Evolutionary conservation across 2,113 vertebrate species (phyloP), one percentile per base, ranked within the genome.

Genomic region (Cacatua alba): DNA sequence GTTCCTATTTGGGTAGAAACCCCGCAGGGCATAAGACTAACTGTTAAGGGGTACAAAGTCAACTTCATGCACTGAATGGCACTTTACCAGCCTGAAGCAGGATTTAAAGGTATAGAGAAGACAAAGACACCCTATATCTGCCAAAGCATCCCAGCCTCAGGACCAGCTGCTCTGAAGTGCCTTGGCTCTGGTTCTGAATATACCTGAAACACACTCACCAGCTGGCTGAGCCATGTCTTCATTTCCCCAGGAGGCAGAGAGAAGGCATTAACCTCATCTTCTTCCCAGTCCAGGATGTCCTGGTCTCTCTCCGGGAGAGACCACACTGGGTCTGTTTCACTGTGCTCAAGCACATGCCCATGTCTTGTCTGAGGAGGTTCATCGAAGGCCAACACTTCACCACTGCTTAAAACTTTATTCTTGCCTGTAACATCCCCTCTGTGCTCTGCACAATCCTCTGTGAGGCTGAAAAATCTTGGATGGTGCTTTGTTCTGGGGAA

Each of bases 291-390:
- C 3, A 2, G 55, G 31, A 8, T 13, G 13, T 3, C 17, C 1
- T 13, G 53, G 29, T 49, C 16, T 37, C 31, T 49, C 37, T 33
- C 26, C 43, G 55, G 21, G 0, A 41, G 62, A 57, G 28, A 59
- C 31, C 4, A 3, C 25, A 6, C 31, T 16, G 51, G 41, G 18
- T 57, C 37, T 20, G 11, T 48, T 63, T 51, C 1, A 0, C 39
- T 11, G 2, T 15, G n/a, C 21, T 78, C 3, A 0, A 64, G 48
- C 29, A 28, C 1, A 0, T 14, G 59, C 20, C 41, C 7, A 1
- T 14, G 41, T 21, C 84, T 52, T 52, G 31, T 16, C 37, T 33
- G 88, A 44, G 55, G 39, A 53, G 9, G 18, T 23, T 51, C 63
- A 37, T 11, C 5, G 2, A 48, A 78, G 31, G 13, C 21, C 26